Conservation (phyloP, 2,888 invertebrate genomes). For the Pseudococcus viburni region DNA sequence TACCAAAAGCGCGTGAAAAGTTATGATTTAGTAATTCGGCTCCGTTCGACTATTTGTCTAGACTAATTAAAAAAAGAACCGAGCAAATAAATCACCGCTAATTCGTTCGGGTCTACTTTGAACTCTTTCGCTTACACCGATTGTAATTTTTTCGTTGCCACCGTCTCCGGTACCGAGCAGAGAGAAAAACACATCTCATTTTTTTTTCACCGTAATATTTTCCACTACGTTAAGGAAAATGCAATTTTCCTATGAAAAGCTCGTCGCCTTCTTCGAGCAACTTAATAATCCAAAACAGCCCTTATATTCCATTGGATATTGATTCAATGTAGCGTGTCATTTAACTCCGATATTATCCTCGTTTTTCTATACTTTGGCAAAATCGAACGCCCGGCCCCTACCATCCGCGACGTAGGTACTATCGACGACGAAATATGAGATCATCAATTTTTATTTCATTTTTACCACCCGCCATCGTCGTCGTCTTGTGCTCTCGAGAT, state of each 20-base stretch:
- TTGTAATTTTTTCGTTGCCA: neutral
- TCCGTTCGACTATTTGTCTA: constrained; percentile 37
- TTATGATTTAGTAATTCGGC: neutral
- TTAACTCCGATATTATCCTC: constrained; percentile 60
- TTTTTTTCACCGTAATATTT: constrained; percentile 56
- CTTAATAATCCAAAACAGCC: constrained; percentile 64
- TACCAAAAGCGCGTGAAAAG: constrained; percentile 26
- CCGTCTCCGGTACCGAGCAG: neutral
- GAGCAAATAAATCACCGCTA: constrained; percentile 31
- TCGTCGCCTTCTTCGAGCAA: constrained; percentile 43
- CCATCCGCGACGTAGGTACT: neutral
- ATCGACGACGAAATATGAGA: constrained; percentile 37
- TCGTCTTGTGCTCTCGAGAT: neutral
- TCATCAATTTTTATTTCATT: constrained; percentile 36
- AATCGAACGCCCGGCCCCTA: neutral
- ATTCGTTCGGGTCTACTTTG: constrained; percentile 47
- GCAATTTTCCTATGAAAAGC: constrained; percentile 63
- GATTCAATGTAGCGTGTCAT: constrained; percentile 65
- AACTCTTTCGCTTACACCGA: neutral
- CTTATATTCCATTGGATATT: constrained; percentile 58
- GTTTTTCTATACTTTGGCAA: constrained; percentile 10
- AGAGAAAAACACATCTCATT: neutral
- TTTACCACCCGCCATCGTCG: neutral
- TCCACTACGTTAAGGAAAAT: constrained; percentile 64
- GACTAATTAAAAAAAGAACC: constrained; percentile 44